These are phyloP conservation scores for Eupithecia subfuscata DNA, from an alignment of 2,888 invertebrate species.

Conservation along the genomic window DNA sequence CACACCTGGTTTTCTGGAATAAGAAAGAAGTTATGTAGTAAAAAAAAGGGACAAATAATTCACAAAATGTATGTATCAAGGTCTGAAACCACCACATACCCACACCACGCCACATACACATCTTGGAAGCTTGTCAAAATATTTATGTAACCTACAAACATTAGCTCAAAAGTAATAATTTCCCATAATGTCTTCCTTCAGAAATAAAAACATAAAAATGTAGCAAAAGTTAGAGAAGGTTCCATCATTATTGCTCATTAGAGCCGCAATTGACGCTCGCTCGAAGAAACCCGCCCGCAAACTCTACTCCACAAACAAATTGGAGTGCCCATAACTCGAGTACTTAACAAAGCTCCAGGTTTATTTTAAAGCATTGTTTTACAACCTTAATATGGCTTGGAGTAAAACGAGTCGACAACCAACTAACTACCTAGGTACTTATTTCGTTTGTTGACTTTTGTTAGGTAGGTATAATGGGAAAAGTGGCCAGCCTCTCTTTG, in stretches of 20 bases:
- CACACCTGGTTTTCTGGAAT: conserved; percentile 45
- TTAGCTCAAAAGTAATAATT: conserved; percentile 19
- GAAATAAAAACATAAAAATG: conserved; percentile 56
- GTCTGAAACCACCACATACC: not conserved
- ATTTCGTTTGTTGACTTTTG: not conserved
- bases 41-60: no score
- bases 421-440: not conserved
- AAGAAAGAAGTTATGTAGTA: not conserved
- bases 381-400: conserved; percentile 10
- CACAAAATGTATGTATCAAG: not conserved
- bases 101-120: no score
- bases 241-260: conserved; percentile 79
- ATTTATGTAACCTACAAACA: conserved; percentile 1
- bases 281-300: conserved; percentile 61
- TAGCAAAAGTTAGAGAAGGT: conserved; percentile 58
- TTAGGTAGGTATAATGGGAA: not conserved
- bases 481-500: not conserved
- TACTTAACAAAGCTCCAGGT: conserved; percentile 29
- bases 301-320: conserved; percentile 63
- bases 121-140: not conserved
- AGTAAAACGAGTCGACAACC: conserved; percentile 10
- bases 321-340: conserved; percentile 56
- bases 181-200: conserved; percentile 48
- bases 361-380: conserved; percentile 28
- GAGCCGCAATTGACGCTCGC: conserved; percentile 75